Evolutionary conservation across 2,797 vertebrate species (phyloP), one percentile per base, ranked within the genome.

Genomic region (Odontamblyopus rebecca): DNA sequence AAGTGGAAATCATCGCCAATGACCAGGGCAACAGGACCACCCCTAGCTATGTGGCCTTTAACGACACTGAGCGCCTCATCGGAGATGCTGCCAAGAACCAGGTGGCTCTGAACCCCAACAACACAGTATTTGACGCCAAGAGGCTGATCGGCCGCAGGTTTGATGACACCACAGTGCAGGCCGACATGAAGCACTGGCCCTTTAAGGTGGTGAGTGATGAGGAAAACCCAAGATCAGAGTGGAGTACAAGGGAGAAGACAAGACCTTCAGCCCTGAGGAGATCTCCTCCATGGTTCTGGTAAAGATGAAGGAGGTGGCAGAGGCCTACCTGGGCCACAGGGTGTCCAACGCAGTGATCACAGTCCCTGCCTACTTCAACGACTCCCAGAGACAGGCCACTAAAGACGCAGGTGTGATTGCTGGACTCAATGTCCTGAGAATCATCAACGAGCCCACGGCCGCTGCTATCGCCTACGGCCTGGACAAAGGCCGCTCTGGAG

Each of bases 71-170:
- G 41, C 41, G 41, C 11, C 41, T 44, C 41, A 44, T 44, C 11
- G 41, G 9, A 44, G 41, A 44, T 44, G 11, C 41, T 44, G 41
- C 76, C 60, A 84, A 82, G 76, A 84, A 82, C 75, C 76, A 84
- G 73, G 82, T 84, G 79, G 82, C 82, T 30, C 44, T 82, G 73
- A 84, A 82, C 71, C 82, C 79, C 71, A 73, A 48, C 66, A 86
- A 86, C 77, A 86, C 84, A 1, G 76, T 82, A 64, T 86, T 86
- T 69, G 77, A 85, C n/a, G 82, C 84, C 70, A 86, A 86, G 72
- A 75, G 82, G 12, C 73, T 86, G 73, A 86, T 86, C 44, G 77
- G 71, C 41, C 68, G 82, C 19, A 86, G 65, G 64, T 71, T 78
- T 60, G 79, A 87, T 11, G 83, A 87, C 83, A 71, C 4, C 78